These are phyloP conservation scores for Diplodus sargus DNA, from an alignment of 2,797 vertebrate species.

Conservation along the genomic window DNA sequence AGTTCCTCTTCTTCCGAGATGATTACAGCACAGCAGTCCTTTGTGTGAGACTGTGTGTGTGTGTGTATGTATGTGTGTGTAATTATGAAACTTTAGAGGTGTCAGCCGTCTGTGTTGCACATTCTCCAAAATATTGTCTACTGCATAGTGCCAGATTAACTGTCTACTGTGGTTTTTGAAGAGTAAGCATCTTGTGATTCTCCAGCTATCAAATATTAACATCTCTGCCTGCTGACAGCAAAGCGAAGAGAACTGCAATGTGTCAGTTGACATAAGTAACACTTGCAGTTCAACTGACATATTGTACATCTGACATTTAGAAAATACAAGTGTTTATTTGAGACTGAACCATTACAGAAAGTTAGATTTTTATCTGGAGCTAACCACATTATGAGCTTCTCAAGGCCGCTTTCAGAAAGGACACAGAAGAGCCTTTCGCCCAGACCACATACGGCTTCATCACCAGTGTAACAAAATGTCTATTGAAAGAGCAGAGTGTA, in stretches of 20 bases:
- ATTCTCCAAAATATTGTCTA: constrained; percentile 3
- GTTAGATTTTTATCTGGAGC: constrained; percentile 13
- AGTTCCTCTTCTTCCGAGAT: constrained; percentile 14
- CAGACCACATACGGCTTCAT: constrained; percentile 12
- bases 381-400: constrained; percentile 30
- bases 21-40: constrained; percentile 27
- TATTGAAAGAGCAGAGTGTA: constrained; percentile 6
- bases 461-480: constrained; percentile 29
- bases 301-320: background rate
- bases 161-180: background rate
- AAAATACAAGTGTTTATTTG: background rate
- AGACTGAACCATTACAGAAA: constrained; percentile 5
- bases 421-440: constrained; percentile 44
- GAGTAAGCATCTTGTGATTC: constrained; percentile 1
- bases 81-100: constrained; percentile 6
- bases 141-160: background rate
- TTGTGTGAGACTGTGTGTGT: constrained; percentile 22
- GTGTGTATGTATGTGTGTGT: constrained; percentile 6
- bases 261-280: too few relatives aligned
- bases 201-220: constrained; percentile 15
- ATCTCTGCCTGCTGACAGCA: background rate
- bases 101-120: constrained; percentile 2
- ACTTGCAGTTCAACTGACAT: background rate
- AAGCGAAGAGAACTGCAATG: too few relatives aligned
- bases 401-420: constrained; percentile 32